Percentiles rank a stretch among this genome's conserved stretches.
These are phyloP conservation scores for Beaufortia kweichowensis DNA, from an alignment of 2,113 vertebrate species.

Conservation along the genomic window DNA sequence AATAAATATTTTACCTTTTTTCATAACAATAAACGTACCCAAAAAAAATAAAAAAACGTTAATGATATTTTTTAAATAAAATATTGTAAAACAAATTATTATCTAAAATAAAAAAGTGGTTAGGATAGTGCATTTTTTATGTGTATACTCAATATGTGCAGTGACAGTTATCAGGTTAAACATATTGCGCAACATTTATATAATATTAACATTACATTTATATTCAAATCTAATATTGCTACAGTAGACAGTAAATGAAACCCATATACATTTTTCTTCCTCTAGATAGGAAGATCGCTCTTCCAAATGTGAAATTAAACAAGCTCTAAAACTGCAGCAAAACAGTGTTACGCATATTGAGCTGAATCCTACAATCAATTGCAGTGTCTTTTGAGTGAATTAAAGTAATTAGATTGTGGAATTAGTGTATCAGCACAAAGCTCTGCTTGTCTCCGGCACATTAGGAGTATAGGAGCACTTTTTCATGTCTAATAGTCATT, in stretches of 20 bases:
- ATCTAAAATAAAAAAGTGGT: too few species aligned
- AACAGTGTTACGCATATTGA: conserved; percentile 45
- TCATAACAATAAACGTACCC: too few species aligned
- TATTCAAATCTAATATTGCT: not conserved
- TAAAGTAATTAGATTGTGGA: conserved; percentile 54
- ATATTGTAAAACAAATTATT: too few species aligned
- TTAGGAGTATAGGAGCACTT: conserved; percentile 9
- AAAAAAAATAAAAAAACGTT: too few species aligned
- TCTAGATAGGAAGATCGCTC: conserved; percentile 12
- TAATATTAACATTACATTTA: not conserved
- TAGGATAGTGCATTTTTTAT: too few species aligned
- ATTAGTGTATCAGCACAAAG: conserved; percentile 49
- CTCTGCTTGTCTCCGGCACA: conserved; percentile 41
- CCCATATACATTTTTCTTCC: not conserved
- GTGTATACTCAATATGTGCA: too few species aligned
- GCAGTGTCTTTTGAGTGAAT: conserved; percentile 51
- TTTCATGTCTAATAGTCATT: conserved; percentile 40
- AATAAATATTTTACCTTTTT: too few species aligned
- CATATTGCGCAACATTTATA: not conserved
- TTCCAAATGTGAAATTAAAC: conserved; percentile 18
- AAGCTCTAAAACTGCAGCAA: conserved; percentile 15
- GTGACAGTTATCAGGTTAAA: too few species aligned
- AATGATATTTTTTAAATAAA: too few species aligned
- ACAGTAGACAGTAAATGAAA: conserved; percentile 7
- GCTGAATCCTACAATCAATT: conserved; percentile 49